Conservation (phyloP, 2,888 invertebrate genomes). For the Torymus texanus region DNA sequence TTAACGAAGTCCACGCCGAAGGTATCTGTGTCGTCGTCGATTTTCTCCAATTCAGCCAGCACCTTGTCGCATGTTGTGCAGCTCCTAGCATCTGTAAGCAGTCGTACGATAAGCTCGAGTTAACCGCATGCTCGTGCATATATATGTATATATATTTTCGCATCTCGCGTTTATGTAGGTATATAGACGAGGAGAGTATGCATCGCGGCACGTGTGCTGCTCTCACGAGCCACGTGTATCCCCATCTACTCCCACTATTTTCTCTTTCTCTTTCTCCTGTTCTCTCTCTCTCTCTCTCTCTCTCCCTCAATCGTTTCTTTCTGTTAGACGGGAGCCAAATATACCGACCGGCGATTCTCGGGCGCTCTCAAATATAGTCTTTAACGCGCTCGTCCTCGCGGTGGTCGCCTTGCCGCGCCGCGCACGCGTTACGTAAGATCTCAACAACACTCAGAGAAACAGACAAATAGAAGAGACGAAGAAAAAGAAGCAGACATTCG, state of each 20-base stretch:
- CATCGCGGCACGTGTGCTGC: neutral
- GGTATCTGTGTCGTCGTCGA: conserved; percentile 95
- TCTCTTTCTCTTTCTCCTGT: neutral
- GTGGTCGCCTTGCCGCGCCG: neutral
- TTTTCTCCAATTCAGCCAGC: conserved; percentile 92
- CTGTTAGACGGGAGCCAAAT: conserved; percentile 44
- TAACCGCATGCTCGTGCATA: no score
- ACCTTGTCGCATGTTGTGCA: conserved; percentile 95
- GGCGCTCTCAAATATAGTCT: conserved; percentile 54
- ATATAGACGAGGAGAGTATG: no score
- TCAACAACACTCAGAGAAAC: conserved; percentile 1
- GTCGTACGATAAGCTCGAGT: no score
- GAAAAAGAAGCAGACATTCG: conserved; percentile 6
- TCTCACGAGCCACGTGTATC: neutral
- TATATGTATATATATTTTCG: no score
- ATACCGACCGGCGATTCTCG: conserved; percentile 52
- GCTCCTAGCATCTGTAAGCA: conserved; percentile 87
- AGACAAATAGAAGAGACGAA: neutral
- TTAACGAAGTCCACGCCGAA: conserved; percentile 97
- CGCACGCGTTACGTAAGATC: conserved; percentile 27
- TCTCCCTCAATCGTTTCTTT: neutral
- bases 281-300: neutral
- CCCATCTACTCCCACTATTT: neutral
- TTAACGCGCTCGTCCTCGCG: conserved; percentile 48
- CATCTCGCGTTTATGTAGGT: no score